Evolutionary conservation across 2,797 vertebrate species (phyloP), one percentile per base, ranked within the genome.

Genomic region (Pampus argenteus): DNA sequence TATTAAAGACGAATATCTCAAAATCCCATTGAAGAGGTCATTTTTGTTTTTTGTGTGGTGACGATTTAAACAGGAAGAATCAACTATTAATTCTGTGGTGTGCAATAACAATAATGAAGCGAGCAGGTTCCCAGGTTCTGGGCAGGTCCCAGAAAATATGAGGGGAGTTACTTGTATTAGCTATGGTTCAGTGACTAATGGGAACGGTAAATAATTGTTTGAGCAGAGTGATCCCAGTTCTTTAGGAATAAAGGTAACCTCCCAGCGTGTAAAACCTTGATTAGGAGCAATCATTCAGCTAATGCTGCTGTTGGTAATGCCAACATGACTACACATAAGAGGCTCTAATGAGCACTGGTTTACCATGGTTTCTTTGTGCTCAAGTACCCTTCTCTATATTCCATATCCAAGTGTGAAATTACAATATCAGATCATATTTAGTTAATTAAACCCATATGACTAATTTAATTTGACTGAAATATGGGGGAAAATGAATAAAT

Each of bases 371-470:
- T 82, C 78, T 91, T 75, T 87, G 74, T 89, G 82, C 83, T 90
- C 71, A 81, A 90, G 73, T 83, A 83, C 74, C 81, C 77, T 52
- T 79, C 67, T 77, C 76, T 83, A 66, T 83, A 84, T 90, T 75
- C 83, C 85, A 83, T 77, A 89, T 86, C 67, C 84, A 74, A 88
- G 86, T 90, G 87, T 88, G 85, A 92, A 90, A 93, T 91, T 87
- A 86, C 79, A 90, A 84, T 89, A 91, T 88, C 79, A 91, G 86
- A 88, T 93, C 85, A 72, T 82, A 84, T 91, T 93, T 91, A 83
- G 89, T 86, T 92, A 90, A 92, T 94, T 92, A 93, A 92, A 91
- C 85, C 79, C 87, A 91, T 90, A 81, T 85, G 89, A 90, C 89
- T 91, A 92, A 90, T 93, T 92, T 88, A 88, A 93, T 93, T 93